phyloP scores from a whole-genome alignment of 2,797 vertebrate genomes.

The Pipistrellus pipistrellus region DNA sequence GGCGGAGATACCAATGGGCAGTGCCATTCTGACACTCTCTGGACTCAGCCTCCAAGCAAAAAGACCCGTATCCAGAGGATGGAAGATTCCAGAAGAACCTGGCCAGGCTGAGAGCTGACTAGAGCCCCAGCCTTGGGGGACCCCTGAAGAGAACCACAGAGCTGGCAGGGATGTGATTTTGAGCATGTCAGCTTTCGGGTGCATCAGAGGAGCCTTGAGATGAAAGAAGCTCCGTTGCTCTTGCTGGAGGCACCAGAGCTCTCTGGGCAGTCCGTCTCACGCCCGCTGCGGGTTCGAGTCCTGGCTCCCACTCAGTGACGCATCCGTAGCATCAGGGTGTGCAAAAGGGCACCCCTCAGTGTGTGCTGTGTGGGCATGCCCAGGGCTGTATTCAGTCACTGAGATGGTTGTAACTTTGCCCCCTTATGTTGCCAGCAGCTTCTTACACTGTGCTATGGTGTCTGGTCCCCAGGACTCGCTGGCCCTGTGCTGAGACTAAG shows the following conservation, averaged over 20 bases:
- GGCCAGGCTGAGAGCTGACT: background rate
- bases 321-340: background rate
- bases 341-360: background rate
- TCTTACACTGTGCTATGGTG: background rate
- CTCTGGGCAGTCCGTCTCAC: rapidly evolving
- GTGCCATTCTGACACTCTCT: background rate
- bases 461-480: background rate
- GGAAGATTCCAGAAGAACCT: background rate
- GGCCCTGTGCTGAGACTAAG: rapidly evolving
- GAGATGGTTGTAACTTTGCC: background rate
- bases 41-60: background rate
- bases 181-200: background rate
- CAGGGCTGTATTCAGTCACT: rapidly evolving
- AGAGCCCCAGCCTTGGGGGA: background rate
- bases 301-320: rapidly evolving
- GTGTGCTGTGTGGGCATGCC: rapidly evolving
- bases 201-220: background rate
- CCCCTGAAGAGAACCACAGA: background rate
- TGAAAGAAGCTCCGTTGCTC: background rate
- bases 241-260: rapidly evolving
- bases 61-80: background rate
- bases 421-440: background rate
- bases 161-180: background rate
- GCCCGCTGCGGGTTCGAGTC: rapidly evolving
- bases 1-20: background rate